Evolutionary conservation across 1,140 invertebrate species (phyloP), one percentile per base, ranked within the genome.

Genomic region (Epicauta chinensis): DNA sequence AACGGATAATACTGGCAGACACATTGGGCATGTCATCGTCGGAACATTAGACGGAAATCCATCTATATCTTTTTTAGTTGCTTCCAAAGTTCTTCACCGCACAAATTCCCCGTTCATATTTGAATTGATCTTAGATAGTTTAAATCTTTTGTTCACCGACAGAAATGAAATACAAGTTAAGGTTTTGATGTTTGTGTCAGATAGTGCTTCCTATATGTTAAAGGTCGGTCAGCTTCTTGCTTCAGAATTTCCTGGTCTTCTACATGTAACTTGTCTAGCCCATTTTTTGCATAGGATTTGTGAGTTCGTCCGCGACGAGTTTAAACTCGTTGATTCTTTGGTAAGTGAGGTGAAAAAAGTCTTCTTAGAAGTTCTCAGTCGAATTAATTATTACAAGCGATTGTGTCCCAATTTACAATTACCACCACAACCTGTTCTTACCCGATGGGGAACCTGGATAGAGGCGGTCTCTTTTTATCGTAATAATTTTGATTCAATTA

Each of bases 181-280:
- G n/a, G 15, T 39, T 40, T 32, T 40, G 23, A 13, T 49, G 6
- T 39, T 67, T 16, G 10, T 61, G 11, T 61, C 58, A n/a, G 63
- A 67, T 56, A 63, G 41, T 15, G 67, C 59, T 14, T 34, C 63
- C 14, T 69, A 68, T 50, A 68, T 69, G 66, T 55, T 47, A n/a
- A 64, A 62, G 42, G 44, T 58, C 16, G 58, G 51, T 6, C 32
- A 48, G 54, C 32, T 30, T 35, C 12, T 58, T 31, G 35, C 39
- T 11, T 11, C 36, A 12, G 2, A 58, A 29, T 67, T 56, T 44
- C 52, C 55, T 11, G 55, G 58, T 23, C 57, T 65, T 34, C 37
- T 63, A 39, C 61, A 67, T 41, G 48, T 67, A 6, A 70, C 63
- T 7, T 68, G 60, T 49, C 31, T 69, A 15, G 66, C 60, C 14